Base-by-base conservation (phyloP, 1,140 invertebrate genomes). In the Cydia strobilella region DNA sequence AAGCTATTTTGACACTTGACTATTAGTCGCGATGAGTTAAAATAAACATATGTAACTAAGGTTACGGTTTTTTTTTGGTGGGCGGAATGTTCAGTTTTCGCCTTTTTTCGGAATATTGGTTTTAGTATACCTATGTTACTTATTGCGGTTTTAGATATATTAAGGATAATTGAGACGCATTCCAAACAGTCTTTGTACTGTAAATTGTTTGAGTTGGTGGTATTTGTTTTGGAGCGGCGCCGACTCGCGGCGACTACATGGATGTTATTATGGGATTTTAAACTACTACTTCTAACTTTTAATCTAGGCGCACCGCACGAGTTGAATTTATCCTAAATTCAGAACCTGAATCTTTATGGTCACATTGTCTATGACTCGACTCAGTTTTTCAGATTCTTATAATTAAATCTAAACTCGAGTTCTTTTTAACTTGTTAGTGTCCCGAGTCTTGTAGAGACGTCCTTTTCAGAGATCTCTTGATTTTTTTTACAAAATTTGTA, bases 171-270 rank as follows among this genome's bases (percentile, higher is more conserved):
- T 54, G n/a, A 18, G 15, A 54, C 51, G 51, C 51, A 54, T 54
- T 54, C 51, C 51, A 54, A 54, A 54, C 15, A 18, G 51, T 15
- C 6, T 9, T 18, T 7, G 51, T 18, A 18, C 51, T 54, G 51
- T 54, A 54, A 54, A n/a, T 54, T 51, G n/a, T 51, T n/a, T 18
- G 15, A 39, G 10, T 39, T 54, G 45, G 12, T 48, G 0, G 13
- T 54, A 54, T 54, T 54, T 15, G 51, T 54, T 54, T 54, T 54
- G 51, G 51, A 54, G 51, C 51, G 51, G 51, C 51, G 51, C 51
- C 51, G 13, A 48, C 15, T 48, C 51, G 7, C n/a, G n/a, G n/a
- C 51, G 51, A n/a, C n/a, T 20, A 54, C 51, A 18, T 4, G n/a
- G 51, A 54, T 54, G 51, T 54, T 54, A 18, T 54, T n/a, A 18